Percentiles rank a stretch among this genome's conserved stretches.
These are phyloP conservation scores for Argyresthia albistria DNA, from an alignment of 2,888 invertebrate genomes.

Conservation along the genomic window DNA sequence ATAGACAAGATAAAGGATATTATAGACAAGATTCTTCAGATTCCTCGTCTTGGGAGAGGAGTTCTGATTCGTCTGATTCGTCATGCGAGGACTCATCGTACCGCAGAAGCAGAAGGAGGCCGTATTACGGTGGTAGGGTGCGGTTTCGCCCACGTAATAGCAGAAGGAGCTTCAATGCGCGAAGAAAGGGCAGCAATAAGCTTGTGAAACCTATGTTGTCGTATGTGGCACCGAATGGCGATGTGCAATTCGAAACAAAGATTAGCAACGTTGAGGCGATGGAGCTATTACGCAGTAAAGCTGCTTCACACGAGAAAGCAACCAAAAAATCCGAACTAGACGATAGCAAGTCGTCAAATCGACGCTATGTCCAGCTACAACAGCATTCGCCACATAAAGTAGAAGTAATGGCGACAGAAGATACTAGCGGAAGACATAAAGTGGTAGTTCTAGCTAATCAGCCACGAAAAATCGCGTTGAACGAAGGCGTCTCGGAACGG, in stretches of 20 bases:
- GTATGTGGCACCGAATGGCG: constrained; percentile 22
- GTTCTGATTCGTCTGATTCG: neutral
- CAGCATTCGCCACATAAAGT: too few relatives aligned
- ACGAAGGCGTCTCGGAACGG: neutral
- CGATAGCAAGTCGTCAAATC: too few relatives aligned
- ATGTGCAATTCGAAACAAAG: constrained; percentile 31
- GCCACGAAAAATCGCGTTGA: too few relatives aligned
- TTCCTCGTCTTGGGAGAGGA: too few relatives aligned
- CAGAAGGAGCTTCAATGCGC: neutral
- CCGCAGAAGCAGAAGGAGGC: neutral
- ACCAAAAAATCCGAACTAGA: too few relatives aligned
- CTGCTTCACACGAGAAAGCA: neutral
- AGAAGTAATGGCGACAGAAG: too few relatives aligned
- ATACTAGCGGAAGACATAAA: too few relatives aligned
- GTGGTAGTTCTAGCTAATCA: too few relatives aligned
- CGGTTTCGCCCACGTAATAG: neutral
- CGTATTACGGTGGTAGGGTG: neutral
- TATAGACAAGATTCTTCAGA: neutral
- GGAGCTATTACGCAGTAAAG: neutral
- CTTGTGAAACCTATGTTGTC: constrained; percentile 19
- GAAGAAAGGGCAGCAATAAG: neutral
- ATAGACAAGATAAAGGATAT: neutral
- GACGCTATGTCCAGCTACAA: too few relatives aligned
- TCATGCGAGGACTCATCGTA: neutral
- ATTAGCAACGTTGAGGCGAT: constrained; percentile 21